phyloP scores from a whole-genome alignment of 2,888 invertebrate genomes.

The Parascotia fuliginaria region DNA sequence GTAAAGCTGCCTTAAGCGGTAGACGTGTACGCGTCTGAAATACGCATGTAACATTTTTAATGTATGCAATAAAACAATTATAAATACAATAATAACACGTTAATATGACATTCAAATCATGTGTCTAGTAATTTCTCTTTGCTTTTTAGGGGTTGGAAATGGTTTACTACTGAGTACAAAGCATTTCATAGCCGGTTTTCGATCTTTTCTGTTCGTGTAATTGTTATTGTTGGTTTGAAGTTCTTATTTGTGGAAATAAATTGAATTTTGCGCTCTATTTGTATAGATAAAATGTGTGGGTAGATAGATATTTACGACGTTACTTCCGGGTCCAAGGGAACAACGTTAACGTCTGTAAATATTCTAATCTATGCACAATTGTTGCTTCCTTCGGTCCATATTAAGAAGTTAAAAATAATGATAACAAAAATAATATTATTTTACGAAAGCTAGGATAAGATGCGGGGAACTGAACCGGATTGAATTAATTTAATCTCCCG shows the following conservation, averaged over 20 bases:
- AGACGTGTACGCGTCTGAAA: constrained; percentile 55
- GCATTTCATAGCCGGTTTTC: constrained; percentile 61
- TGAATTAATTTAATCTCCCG: constrained; percentile 4
- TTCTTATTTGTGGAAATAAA: constrained; percentile 14
- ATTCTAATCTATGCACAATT: constrained; percentile 3
- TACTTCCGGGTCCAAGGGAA: not conserved
- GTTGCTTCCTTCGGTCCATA: constrained; percentile 19
- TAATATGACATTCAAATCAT: constrained; percentile 64
- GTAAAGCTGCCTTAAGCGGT: constrained; percentile 68
- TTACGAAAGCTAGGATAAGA: constrained; percentile 1
- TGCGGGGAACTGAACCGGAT: not conserved
- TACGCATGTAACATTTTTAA: constrained; percentile 69
- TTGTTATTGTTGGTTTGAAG: constrained; percentile 32
- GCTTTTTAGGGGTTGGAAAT: constrained; percentile 60
- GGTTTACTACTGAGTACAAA: constrained; percentile 64
- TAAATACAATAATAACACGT: constrained; percentile 59
- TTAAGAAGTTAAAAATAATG: constrained; percentile 13
- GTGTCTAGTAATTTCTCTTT: constrained; percentile 68
- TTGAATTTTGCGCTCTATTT: constrained; percentile 28
- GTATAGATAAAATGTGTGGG: constrained; percentile 8
- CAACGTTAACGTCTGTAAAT: constrained; percentile 11
- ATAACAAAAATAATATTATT: not conserved
- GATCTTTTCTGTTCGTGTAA: constrained; percentile 46
- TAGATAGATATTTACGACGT: constrained; percentile 14
- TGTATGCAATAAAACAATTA: constrained; percentile 62